Evolutionary conservation across 1,140 invertebrate species (phyloP).

Genomic region (Heterodera carotae): DNA sequence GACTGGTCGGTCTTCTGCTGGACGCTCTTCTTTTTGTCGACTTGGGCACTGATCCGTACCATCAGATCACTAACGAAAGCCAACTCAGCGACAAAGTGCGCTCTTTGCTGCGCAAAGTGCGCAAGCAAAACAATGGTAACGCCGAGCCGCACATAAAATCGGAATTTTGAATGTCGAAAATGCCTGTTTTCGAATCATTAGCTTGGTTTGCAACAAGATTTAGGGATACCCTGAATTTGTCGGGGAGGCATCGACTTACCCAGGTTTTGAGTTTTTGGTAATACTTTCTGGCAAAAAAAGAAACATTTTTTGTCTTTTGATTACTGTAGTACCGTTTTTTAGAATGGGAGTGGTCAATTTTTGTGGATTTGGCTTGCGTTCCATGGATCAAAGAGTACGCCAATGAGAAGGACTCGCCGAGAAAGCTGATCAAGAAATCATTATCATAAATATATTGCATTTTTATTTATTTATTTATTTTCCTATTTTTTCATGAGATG

Average conservation of each 20-base stretch:
- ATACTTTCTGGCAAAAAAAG: too few species aligned
- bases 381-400: constrained; percentile 9
- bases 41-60: not conserved
- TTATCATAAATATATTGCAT: too few species aligned
- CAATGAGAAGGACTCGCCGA: not conserved
- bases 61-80: not conserved
- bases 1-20: constrained; percentile 14
- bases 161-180: too few species aligned
- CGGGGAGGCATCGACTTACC: too few species aligned
- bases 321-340: not conserved
- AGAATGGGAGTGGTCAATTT: constrained; percentile 20
- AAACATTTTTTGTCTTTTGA: not conserved
- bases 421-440: not conserved
- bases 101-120: not conserved
- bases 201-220: too few species aligned
- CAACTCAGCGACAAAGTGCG: not conserved
- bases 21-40: constrained; percentile 18
- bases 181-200: too few species aligned
- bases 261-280: too few species aligned
- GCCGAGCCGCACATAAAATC: not conserved
- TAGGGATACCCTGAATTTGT: too few species aligned
- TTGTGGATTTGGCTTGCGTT: constrained; percentile 17
- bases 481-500: too few species aligned
- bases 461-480: too few species aligned
- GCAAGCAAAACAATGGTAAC: not conserved